Evolutionary conservation across 2,888 invertebrate genomes (phyloP), one percentile per base, ranked within the genome.

Genomic region (Mycalesis mineus): DNA sequence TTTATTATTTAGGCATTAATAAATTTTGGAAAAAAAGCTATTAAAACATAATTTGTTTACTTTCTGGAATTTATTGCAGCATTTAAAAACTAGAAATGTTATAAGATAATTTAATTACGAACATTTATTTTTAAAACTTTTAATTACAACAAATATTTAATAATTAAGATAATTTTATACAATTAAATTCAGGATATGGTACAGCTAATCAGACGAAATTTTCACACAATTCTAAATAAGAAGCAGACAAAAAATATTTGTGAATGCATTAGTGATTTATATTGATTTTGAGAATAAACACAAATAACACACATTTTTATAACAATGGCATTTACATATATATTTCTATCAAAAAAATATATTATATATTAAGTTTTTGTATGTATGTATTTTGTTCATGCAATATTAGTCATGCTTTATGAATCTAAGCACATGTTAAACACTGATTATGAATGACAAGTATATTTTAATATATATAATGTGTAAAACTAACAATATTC

Each of bases 381-480:
- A 28, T 22, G 5, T 13, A 56, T 28, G 17, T 47, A 57, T 50
- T 57, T 13, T 13, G 40, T 36, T 57, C 62, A 62, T 62, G 62
- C 62, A 62, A 54, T 44, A 58, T 62, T 62, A 62, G 60, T 62
- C 62, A 62, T 62, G 62, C 62, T 53, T 42, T 48, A 62, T 53
- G 58, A 56, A 62, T 57, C 56, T 62, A 58, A 39, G 58, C 50
- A 55, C 40, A 56, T 55, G 58, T 58, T 57, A 61, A 48, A 37
- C 53, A 61, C 61, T 33, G 15, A 39, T 7, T 13, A 33, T 57
- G 47, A 33, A 45, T 45, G 15, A 15, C 5, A 14, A 15, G 7
- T 41, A 15, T n/a, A n/a, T n/a, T n/a, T n/a, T n/a, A n/a, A n/a
- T n/a, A n/a, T n/a, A n/a, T n/a, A n/a, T n/a, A n/a, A n/a, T 41